Percentiles rank a stretch among this genome's conserved stretches.
phyloP scores from a whole-genome alignment of 2,888 invertebrate genomes.

The Lacanobia oleracea region DNA sequence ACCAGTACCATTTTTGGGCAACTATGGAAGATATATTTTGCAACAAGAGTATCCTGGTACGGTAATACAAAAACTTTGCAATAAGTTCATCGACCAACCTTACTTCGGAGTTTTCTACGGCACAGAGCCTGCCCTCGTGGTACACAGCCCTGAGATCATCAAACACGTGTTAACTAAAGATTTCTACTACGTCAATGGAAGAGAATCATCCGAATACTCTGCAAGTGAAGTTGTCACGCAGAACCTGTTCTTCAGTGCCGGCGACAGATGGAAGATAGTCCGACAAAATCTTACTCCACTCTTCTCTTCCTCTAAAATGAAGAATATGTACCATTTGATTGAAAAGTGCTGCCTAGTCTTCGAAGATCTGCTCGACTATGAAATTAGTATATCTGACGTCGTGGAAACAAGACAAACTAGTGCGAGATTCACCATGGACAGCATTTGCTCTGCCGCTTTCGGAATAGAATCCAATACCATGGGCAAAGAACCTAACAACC shows the following conservation, averaged over 20 bases:
- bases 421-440: conserved; percentile 75
- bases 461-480: conserved; percentile 62
- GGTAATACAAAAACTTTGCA: conserved; percentile 67
- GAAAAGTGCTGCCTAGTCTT: conserved; percentile 66
- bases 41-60: conserved; percentile 62
- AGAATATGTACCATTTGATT: conserved; percentile 78
- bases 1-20: conserved; percentile 72
- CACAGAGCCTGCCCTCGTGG: conserved; percentile 74
- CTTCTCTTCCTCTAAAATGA: conserved; percentile 78
- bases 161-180: conserved; percentile 74
- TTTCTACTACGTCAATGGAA: conserved; percentile 75
- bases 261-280: conserved; percentile 77
- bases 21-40: conserved; percentile 70
- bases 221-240: conserved; percentile 67
- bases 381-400: conserved; percentile 31
- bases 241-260: conserved; percentile 73
- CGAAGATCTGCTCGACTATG: conserved; percentile 69
- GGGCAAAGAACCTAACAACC: conserved; percentile 57
- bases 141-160: conserved; percentile 73
- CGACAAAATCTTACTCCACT: conserved; percentile 77
- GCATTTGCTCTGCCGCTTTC: conserved; percentile 68
- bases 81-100: conserved; percentile 69
- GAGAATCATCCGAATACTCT: conserved; percentile 71
- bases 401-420: conserved; percentile 64
- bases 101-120: conserved; percentile 77